Evolutionary conservation across 2,888 invertebrate species (phyloP).

Genomic region (Lithophane ornitopus): DNA sequence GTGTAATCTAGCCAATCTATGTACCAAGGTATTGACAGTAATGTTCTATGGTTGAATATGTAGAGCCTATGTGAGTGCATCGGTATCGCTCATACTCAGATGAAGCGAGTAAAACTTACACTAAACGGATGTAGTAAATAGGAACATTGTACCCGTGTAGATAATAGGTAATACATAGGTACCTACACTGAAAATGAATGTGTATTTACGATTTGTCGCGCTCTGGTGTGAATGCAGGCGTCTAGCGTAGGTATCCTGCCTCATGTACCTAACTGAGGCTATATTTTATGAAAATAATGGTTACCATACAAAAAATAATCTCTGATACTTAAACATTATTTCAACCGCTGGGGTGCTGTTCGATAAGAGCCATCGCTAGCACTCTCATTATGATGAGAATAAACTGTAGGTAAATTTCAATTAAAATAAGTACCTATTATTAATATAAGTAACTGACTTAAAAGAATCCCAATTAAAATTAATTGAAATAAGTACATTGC

Average conservation of each 20-base stretch:
- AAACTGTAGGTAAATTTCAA: neutral
- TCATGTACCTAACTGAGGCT: neutral
- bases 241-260: neutral
- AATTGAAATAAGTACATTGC: neutral
- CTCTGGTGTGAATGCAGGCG: conserved; percentile 8
- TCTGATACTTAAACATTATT: neutral
- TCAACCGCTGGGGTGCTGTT: neutral
- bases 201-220: conserved; percentile 13
- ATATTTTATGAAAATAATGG: neutral
- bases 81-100: neutral
- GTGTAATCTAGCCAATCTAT: conserved; percentile 34
- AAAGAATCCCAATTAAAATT: neutral
- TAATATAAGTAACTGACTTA: no score
- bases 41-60: neutral
- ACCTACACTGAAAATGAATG: neutral
- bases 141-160: neutral
- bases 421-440: neutral
- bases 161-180: neutral
- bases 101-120: neutral
- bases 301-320: neutral
- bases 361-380: neutral
- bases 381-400: neutral
- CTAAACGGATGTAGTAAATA: neutral
- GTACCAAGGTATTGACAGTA: conserved; percentile 23
- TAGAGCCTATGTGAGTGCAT: neutral